Percentiles rank a stretch among this genome's conserved stretches.
These are phyloP conservation scores for Gibbula magus DNA, from an alignment of 2,888 invertebrate species.

Conservation along the genomic window DNA sequence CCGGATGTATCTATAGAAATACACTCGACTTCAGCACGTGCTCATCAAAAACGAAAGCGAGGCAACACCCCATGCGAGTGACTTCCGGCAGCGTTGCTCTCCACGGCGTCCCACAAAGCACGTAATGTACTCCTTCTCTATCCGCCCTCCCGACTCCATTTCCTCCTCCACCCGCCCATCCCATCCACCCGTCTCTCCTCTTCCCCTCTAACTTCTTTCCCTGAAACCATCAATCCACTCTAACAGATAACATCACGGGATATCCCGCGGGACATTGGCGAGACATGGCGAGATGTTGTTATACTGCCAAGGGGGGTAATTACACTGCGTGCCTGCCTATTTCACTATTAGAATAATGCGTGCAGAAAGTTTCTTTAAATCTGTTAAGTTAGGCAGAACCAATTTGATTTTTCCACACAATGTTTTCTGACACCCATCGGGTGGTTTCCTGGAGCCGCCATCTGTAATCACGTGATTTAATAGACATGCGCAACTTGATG, in stretches of 20 bases:
- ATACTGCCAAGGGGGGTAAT: background rate
- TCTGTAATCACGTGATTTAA: background rate
- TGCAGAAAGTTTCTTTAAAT: background rate
- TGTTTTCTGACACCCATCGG: conserved; percentile 3
- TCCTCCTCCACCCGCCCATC: background rate
- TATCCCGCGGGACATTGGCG: background rate
- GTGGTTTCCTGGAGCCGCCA: background rate
- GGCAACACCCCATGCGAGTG: too few relatives aligned
- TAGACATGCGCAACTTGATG: too few relatives aligned
- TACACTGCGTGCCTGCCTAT: background rate
- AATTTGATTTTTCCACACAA: background rate
- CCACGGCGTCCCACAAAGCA: too few relatives aligned
- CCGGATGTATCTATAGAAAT: too few relatives aligned
- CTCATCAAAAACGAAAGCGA: too few relatives aligned
- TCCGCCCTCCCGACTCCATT: background rate
- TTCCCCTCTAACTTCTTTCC: background rate
- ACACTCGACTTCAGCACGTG: too few relatives aligned
- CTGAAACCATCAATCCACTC: background rate
- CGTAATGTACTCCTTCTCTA: too few relatives aligned
- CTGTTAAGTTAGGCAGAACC: conserved; percentile 8
- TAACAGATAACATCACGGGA: conserved; percentile 10
- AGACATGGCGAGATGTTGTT: conserved; percentile 12
- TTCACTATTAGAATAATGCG: background rate
- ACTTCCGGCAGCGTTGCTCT: too few relatives aligned
- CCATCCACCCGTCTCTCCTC: background rate